phyloP scores from a whole-genome alignment of 1,140 invertebrate species.

The Zaprionus ornatus region DNA sequence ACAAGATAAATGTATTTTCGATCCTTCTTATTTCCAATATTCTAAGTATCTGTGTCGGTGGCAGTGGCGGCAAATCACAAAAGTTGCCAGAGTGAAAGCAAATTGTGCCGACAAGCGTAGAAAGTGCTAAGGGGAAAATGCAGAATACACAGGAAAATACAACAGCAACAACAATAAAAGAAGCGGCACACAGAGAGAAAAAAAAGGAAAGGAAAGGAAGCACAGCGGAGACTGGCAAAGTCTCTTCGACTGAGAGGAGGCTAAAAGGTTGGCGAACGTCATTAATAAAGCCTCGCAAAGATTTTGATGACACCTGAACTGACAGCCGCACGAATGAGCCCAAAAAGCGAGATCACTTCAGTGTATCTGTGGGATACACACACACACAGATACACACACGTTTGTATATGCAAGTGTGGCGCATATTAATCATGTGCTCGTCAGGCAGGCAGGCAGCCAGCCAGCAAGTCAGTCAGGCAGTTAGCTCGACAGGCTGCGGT shows the following conservation, averaged over 20 bases:
- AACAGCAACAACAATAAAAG: not conserved
- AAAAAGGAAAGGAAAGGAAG: slow-evolving; percentile 43
- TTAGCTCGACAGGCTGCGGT: slow-evolving; percentile 19
- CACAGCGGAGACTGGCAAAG: slow-evolving; percentile 25
- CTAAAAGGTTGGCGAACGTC: slow-evolving; percentile 62
- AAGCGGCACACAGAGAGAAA: slow-evolving; percentile 15
- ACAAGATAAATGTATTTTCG: slow-evolving; percentile 71
- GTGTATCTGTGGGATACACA: slow-evolving; percentile 46
- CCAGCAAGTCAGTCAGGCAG: not conserved
- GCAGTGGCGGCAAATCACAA: slow-evolving; percentile 54
- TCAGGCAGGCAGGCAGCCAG: slow-evolving; percentile 58
- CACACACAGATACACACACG: slow-evolving; percentile 20
- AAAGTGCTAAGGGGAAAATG: slow-evolving; percentile 48
- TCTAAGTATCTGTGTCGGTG: not conserved
- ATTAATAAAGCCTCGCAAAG: slow-evolving; percentile 79
- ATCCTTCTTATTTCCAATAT: slow-evolving; percentile 47
- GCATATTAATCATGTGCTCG: slow-evolving; percentile 79
- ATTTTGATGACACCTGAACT: slow-evolving; percentile 80
- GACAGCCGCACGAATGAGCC: slow-evolving; percentile 64
- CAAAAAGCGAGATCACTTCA: slow-evolving; percentile 63
- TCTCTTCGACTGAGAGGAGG: slow-evolving; percentile 14
- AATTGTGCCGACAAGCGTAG: slow-evolving; percentile 47
- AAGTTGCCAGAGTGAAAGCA: slow-evolving; percentile 73
- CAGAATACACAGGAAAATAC: slow-evolving; percentile 16
- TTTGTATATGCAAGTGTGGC: slow-evolving; percentile 51